Percentiles rank a stretch among this genome's conserved stretches.
Conservation (phyloP, 2,888 invertebrate genomes). For the Phortica okadai region DNA sequence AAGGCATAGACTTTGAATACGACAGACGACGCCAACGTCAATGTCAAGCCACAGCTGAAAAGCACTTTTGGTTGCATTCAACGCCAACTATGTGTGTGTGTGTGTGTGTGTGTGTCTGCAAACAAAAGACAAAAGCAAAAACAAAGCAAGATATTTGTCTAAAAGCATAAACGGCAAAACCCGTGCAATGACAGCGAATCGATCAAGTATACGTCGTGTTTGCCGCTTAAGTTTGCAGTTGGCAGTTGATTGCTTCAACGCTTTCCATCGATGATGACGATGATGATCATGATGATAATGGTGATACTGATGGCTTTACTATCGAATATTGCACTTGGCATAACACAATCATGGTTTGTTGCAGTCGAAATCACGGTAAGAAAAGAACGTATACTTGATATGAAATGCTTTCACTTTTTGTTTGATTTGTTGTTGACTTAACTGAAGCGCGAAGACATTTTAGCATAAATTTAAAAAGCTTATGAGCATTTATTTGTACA, state of each 20-base stretch:
- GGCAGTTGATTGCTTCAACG: neutral
- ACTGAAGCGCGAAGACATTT: conserved; percentile 10
- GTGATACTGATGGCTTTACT: neutral
- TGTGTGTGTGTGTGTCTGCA: neutral
- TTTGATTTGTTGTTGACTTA: conserved; percentile 1
- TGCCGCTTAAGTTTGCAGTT: neutral
- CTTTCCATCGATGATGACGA: neutral
- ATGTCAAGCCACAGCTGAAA: neutral
- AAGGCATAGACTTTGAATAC: neutral
- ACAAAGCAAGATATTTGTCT: neutral
- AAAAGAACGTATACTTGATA: neutral
- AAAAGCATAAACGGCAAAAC: neutral
- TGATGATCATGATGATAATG: neutral
- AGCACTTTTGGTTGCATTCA: neutral
- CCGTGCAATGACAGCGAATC: conserved; percentile 45
- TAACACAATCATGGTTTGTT: neutral
- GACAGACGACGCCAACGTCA: neutral
- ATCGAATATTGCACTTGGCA: neutral
- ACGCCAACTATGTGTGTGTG: neutral
- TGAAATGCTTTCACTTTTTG: neutral
- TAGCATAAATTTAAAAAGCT: conserved; percentile 19
- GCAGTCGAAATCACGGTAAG: neutral
- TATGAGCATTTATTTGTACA: conserved; percentile 7
- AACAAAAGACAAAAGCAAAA: neutral
- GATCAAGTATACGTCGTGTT: conserved; percentile 61